phyloP scores from a whole-genome alignment of 2,113 vertebrate genomes.

The Corydoras maculifer region DNA sequence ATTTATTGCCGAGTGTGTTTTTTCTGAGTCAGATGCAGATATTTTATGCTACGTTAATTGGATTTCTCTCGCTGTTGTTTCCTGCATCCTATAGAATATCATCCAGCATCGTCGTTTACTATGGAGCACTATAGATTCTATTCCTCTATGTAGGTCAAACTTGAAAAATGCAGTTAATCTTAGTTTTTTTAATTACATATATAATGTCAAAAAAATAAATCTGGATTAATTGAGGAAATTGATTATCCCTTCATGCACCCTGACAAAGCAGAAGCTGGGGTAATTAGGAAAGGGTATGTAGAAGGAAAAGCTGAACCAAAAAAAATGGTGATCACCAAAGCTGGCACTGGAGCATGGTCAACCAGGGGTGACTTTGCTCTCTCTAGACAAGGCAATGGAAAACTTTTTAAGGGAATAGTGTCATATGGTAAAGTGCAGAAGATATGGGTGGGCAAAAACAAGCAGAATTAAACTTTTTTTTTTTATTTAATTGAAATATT shows the following conservation, averaged over 20 bases:
- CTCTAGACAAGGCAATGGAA: too few species aligned
- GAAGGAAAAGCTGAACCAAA: not conserved
- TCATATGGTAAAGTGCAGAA: too few species aligned
- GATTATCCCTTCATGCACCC: constrained; percentile 31
- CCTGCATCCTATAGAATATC: constrained; percentile 11
- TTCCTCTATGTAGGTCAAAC: constrained; percentile 42
- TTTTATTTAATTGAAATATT: too few species aligned
- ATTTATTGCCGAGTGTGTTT: constrained; percentile 4
- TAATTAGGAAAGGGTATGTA: constrained; percentile 32
- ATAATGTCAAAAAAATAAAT: constrained; percentile 40
- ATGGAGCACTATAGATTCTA: constrained; percentile 17
- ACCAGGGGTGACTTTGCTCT: too few species aligned
- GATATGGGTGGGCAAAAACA: too few species aligned
- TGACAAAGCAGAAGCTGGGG: constrained; percentile 35
- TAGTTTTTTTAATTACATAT: constrained; percentile 46
- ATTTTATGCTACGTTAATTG: constrained; percentile 39
- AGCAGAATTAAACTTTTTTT: too few species aligned
- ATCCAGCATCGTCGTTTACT: constrained; percentile 34
- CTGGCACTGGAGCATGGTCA: not conserved
- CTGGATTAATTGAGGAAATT: constrained; percentile 37
- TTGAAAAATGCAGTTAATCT: constrained; percentile 48
- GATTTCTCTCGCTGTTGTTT: constrained; percentile 20
- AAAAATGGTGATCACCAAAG: constrained; percentile 7
- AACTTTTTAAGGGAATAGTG: too few species aligned
- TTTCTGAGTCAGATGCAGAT: constrained; percentile 41